Percentiles rank a stretch among this genome's conserved stretches.
These are phyloP conservation scores for Ceratotherium simum DNA, from an alignment of 2,113 vertebrate genomes.

Conservation along the genomic window DNA sequence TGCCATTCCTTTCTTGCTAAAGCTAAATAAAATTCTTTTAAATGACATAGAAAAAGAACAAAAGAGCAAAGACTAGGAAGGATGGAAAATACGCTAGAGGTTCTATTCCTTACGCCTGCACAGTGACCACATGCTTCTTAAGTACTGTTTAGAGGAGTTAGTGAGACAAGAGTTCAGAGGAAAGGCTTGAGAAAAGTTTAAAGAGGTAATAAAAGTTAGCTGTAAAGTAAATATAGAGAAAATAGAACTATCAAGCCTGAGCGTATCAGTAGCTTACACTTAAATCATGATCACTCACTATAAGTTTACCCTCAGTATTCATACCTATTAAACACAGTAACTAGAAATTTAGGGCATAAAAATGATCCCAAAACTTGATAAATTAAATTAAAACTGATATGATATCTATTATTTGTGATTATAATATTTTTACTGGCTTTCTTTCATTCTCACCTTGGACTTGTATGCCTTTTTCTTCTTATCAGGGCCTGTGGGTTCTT, in stretches of 20 bases:
- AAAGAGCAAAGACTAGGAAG: not conserved
- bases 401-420: not conserved
- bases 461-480: conserved; percentile 96
- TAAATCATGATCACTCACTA: not conserved
- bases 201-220: not conserved
- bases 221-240: not conserved
- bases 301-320: not conserved
- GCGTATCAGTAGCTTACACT: not conserved
- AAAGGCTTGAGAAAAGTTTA: not conserved
- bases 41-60: conserved; percentile 13
- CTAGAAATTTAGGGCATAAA: not conserved
- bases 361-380: not conserved
- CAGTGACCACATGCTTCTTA: not conserved
- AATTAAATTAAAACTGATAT: not conserved
- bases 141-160: not conserved
- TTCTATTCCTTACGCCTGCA: too few species aligned
- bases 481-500: conserved; percentile 88
- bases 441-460: conserved; percentile 92
- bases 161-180: not conserved
- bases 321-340: not conserved
- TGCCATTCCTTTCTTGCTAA: not conserved
- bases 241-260: not conserved
- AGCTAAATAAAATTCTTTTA: not conserved
- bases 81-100: not conserved
- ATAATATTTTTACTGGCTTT: not conserved